These are phyloP conservation scores for Orchesella flavescens DNA, from an alignment of 2,888 invertebrate genomes.

Conservation along the genomic window DNA sequence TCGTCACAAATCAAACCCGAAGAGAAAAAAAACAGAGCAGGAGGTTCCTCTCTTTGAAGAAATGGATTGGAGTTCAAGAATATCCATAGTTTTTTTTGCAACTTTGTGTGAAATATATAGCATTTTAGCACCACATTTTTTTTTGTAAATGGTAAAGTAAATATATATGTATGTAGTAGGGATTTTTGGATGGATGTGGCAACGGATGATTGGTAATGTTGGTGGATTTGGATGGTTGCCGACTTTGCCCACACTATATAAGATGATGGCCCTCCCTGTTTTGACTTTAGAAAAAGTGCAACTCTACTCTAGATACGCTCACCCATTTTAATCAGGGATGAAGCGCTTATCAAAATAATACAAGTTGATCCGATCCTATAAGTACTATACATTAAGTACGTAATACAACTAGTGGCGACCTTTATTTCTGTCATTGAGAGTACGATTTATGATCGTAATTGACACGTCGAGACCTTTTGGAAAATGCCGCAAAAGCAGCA, in stretches of 20 bases:
- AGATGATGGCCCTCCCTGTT: no score
- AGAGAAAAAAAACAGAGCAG: background rate
- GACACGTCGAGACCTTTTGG: constrained; percentile 56
- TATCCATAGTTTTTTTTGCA: no score
- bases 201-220: background rate
- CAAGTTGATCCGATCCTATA: no score
- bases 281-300: no score
- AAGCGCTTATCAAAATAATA: no score
- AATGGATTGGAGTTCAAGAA: background rate
- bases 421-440: constrained; percentile 32
- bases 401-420: constrained; percentile 17
- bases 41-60: background rate
- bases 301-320: no score
- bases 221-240: constrained; percentile 1
- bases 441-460: constrained; percentile 47
- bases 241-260: background rate
- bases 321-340: no score
- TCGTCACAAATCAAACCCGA: background rate
- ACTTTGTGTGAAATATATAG: no score
- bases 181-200: background rate
- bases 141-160: background rate
- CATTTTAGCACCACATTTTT: background rate
- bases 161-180: background rate
- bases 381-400: no score
- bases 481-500: constrained; percentile 50